Evolutionary conservation across 30 jellyfish, hydroid and myxozoan genomes (phyloP).

Genomic region (Chrysaora quinquecirrha): DNA sequence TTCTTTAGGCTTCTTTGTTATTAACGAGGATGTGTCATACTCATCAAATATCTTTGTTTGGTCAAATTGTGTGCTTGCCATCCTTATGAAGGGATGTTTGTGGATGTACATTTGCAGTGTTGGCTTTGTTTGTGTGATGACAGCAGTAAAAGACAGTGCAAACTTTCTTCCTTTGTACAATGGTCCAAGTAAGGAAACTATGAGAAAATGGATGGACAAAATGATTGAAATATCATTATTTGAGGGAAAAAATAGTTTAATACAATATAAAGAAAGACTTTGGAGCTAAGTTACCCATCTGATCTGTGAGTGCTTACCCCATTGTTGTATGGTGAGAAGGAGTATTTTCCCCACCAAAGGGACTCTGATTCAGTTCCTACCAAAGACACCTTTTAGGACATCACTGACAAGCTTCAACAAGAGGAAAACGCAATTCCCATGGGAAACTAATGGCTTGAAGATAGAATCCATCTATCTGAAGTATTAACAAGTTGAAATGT

Average conservation of each 20-base stretch:
- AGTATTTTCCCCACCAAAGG: no score
- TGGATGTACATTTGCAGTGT: conserved; percentile 27
- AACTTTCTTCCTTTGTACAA: conserved; percentile 54
- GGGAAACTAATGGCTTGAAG: no score
- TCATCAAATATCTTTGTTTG: conserved; percentile 43
- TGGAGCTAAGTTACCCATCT: not conserved
- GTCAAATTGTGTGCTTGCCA: conserved; percentile 31
- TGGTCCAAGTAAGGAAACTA: conserved; percentile 49
- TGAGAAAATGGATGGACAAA: conserved; percentile 9
- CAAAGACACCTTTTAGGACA: no score
- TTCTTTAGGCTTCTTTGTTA: conserved; percentile 26
- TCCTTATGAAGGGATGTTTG: conserved; percentile 59
- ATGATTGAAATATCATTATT: not conserved
- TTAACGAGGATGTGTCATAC: conserved; percentile 48
- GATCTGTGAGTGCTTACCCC: not conserved
- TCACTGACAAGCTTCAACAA: no score
- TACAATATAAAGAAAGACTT: not conserved
- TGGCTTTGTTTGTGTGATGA: conserved; percentile 5
- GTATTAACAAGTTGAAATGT: no score
- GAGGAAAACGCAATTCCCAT: no score
- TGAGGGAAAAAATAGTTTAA: conserved; percentile 4
- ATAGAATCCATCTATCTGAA: no score
- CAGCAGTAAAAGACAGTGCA: conserved; percentile 52
- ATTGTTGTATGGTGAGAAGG: no score
- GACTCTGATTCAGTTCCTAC: no score